Percentiles rank a stretch among this genome's conserved stretches.
Conservation (phyloP, 2,113 vertebrate species). For the Bos taurus region DNA sequence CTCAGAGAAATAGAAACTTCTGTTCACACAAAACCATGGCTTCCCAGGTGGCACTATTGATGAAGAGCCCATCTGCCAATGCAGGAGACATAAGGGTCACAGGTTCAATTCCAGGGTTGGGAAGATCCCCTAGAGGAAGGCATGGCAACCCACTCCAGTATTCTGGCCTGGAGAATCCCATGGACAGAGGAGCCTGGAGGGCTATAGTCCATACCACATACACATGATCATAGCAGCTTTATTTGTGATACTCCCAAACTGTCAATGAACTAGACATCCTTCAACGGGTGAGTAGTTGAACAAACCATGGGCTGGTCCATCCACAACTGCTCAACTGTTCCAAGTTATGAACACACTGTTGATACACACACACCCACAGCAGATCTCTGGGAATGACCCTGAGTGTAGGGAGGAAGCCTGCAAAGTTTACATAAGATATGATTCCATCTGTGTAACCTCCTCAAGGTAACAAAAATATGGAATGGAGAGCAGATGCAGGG, state of each 20-base stretch:
- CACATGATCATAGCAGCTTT: neutral
- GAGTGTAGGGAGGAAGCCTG: neutral
- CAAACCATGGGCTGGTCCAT: neutral
- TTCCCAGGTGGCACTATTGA: neutral
- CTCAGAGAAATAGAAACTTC: neutral
- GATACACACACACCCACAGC: too few relatives aligned
- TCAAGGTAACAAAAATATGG: neutral
- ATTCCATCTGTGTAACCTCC: neutral
- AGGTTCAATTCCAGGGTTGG: neutral
- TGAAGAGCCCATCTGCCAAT: neutral
- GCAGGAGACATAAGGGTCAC: neutral
- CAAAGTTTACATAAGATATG: neutral
- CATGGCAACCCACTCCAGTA: neutral
- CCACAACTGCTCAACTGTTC: neutral
- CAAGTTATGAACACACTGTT: neutral
- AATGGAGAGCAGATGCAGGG: neutral
- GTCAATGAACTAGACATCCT: too few relatives aligned
- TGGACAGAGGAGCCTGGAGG: neutral
- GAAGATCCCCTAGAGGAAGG: neutral
- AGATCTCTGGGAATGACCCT: neutral
- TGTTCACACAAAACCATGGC: neutral
- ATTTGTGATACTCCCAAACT: neutral
- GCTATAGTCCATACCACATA: neutral
- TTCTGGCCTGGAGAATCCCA: neutral
- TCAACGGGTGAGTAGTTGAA: accelerated